Base-by-base conservation (phyloP, 2,113 vertebrate genomes). In the Phyllostomus discolor region DNA sequence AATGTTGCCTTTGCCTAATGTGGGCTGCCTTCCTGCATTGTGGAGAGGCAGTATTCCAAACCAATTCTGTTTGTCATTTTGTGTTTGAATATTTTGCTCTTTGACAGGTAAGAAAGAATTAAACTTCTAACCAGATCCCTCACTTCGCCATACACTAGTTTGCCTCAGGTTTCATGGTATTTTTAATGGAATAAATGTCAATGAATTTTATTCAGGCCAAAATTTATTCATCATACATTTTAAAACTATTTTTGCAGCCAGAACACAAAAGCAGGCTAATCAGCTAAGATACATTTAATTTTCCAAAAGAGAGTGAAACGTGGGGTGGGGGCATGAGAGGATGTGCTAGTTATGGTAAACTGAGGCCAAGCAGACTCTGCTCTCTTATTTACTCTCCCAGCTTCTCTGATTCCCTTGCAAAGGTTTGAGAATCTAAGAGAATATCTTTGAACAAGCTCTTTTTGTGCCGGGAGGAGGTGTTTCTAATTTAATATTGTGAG, bases 1-100 rank as follows among this genome's bases (percentile, higher is more conserved):
- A 97, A 97, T 85, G 62, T 96, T 98, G 93, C 81, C 88, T 96
- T 98, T 94, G 92, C 93, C 92, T 97, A 90, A 38, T 90, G 81
- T 95, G 64, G 70, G n/a, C 28, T 95, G 67, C 83, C 95, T 95
- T 97, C 78, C 4, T 95, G 79, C 52, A 94, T 52, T 31, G 28
- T 66, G 69, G 64, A 92, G 43, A 3, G 50, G 66, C 78, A 46
- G 59, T 95, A 86, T 95, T 95, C 50, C 38, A 70, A 94, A 73
- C 50, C 85, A 84, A 35, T 84, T 35, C 33, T 69, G 28, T 66
- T 94, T 79, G 96, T 98, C 85, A 75, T 31, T 95, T 93, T 88
- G 87, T 75, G 79, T 84, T 95, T 88, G 75, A 97, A 94, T 75
- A 79, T 89, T 94, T 98, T 98, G 38, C 54, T 86, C 59, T 94